Evolutionary conservation across 1,140 invertebrate genomes (phyloP).

Genomic region (Tyrophagus putrescentiae): DNA sequence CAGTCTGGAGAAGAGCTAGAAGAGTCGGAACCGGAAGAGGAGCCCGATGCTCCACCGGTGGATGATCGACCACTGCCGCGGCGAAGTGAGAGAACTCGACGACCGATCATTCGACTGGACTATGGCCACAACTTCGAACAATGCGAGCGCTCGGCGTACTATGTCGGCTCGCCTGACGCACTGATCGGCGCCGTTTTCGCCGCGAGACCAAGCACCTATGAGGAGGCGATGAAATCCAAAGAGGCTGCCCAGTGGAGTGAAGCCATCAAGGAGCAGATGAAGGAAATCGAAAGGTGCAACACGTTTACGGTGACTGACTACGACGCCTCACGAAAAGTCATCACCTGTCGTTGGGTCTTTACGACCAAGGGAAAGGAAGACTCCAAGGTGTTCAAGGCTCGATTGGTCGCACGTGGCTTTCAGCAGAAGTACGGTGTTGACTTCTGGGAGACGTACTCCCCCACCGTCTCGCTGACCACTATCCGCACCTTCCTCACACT

Average conservation of each 20-base stretch:
- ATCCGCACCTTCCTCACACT: conserved; percentile 30
- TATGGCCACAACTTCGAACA: too few relatives aligned
- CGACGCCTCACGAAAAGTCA: conserved; percentile 23
- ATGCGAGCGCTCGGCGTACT: too few relatives aligned
- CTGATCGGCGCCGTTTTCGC: too few relatives aligned
- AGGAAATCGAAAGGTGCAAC: conserved; percentile 31
- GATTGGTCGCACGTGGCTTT: conserved; percentile 34
- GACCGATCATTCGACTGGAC: too few relatives aligned
- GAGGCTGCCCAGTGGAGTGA: conserved; percentile 30
- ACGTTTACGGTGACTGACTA: conserved; percentile 31
- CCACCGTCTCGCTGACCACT: conserved; percentile 29
- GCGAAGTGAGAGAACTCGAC: too few relatives aligned
- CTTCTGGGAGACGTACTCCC: conserved; percentile 32
- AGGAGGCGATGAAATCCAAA: conserved; percentile 29
- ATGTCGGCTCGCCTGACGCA: too few relatives aligned
- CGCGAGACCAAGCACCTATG: conserved; percentile 25
- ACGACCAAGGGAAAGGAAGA: conserved; percentile 29
- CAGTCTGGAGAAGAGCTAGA: too few relatives aligned
- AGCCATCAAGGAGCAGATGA: conserved; percentile 34
- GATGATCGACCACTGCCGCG: too few relatives aligned
- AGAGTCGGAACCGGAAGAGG: too few relatives aligned
- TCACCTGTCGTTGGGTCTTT: conserved; percentile 33
- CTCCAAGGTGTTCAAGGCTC: conserved; percentile 32
- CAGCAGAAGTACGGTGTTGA: conserved; percentile 29
- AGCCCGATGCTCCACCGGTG: too few relatives aligned